Percentiles rank a stretch among this genome's conserved stretches.
Conservation (phyloP, 2,888 invertebrate genomes). For the Drosophila fungiperda region DNA sequence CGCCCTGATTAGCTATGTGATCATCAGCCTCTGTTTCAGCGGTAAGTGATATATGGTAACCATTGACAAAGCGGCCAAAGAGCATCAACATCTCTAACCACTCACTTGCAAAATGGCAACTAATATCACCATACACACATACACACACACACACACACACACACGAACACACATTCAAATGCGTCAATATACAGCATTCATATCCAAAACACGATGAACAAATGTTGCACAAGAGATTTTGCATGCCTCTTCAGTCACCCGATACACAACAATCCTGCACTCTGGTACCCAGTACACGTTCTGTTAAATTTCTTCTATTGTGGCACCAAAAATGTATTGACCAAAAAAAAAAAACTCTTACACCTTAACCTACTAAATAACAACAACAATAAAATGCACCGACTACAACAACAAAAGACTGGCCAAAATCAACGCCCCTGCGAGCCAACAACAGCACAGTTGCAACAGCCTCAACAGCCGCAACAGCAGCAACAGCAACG, state of each 20-base stretch:
- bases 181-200: background rate
- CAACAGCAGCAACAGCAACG: slow-evolving; percentile 25
- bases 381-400: slow-evolving; percentile 41
- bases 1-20: slow-evolving; percentile 83
- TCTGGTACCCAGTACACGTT: slow-evolving; percentile 50
- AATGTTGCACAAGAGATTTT: slow-evolving; percentile 48
- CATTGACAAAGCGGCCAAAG: slow-evolving; percentile 8
- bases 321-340: slow-evolving; percentile 66
- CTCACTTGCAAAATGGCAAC: slow-evolving; percentile 41
- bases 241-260: slow-evolving; percentile 46
- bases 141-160: slow-evolving; percentile 13
- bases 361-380: slow-evolving; percentile 67
- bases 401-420: slow-evolving; percentile 64
- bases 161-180: slow-evolving; percentile 14
- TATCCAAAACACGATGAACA: slow-evolving; percentile 2
- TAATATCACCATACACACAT: slow-evolving; percentile 17
- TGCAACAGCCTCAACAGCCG: slow-evolving; percentile 22
- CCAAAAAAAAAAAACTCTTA: slow-evolving; percentile 60
- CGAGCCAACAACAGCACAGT: slow-evolving; percentile 39
- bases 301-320: slow-evolving; percentile 56
- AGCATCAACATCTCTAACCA: slow-evolving; percentile 33
- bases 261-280: slow-evolving; percentile 52
- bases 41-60: slow-evolving; percentile 73
- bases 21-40: slow-evolving; percentile 83
- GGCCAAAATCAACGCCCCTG: slow-evolving; percentile 79